Evolutionary conservation across 2,888 invertebrate genomes (phyloP).

Genomic region (Thymelicus lineola): DNA sequence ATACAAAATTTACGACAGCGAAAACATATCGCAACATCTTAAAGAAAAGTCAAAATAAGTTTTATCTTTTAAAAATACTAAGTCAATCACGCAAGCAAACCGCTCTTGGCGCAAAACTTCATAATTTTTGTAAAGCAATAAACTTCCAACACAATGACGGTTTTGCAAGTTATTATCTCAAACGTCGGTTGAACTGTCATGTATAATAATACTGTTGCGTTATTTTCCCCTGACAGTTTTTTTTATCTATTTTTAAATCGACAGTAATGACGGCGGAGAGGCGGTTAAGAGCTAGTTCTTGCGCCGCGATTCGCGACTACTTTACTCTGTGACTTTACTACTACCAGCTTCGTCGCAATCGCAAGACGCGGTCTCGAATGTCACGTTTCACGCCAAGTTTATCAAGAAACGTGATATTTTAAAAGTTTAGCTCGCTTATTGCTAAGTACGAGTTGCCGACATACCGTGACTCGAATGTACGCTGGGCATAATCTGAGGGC

Average conservation of each 20-base stretch:
- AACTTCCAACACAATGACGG: conserved; percentile 23
- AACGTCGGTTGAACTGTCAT: conserved; percentile 22
- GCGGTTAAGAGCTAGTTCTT: conserved; percentile 24
- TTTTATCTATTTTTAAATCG: conserved; percentile 35
- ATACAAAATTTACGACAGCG: too few species aligned
- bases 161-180: conserved; percentile 35
- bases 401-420: conserved; percentile 45
- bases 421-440: conserved; percentile 41
- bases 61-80: conserved; percentile 3
- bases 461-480: conserved; percentile 32
- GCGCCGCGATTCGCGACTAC: conserved; percentile 1
- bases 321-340: too few species aligned
- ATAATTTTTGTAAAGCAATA: conserved; percentile 15
- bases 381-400: conserved; percentile 43
- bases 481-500: conserved; percentile 24
- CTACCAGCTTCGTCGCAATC: neutral
- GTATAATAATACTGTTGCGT: conserved; percentile 24
- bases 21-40: neutral
- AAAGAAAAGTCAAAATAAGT: neutral
- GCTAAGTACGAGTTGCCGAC: conserved; percentile 29
- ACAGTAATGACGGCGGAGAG: conserved; percentile 25
- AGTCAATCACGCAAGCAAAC: conserved; percentile 1
- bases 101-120: neutral
- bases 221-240: conserved; percentile 20
- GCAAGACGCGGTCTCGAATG: conserved; percentile 36